These are phyloP conservation scores for Acipenser oxyrinchus DNA, from an alignment of 2,797 vertebrate species.

Conservation along the genomic window DNA sequence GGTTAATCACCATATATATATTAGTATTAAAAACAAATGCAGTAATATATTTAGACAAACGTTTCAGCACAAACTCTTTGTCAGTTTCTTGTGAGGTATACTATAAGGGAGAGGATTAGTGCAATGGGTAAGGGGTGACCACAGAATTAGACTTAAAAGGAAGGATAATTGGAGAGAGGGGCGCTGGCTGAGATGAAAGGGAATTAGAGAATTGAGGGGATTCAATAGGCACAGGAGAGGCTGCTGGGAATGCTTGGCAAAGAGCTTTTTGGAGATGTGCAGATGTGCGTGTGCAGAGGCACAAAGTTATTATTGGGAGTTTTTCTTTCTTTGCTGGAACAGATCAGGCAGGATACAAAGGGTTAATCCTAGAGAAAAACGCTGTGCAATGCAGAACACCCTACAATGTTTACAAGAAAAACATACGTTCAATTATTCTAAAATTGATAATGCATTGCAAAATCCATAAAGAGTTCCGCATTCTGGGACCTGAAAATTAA, in stretches of 20 bases:
- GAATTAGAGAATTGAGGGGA: background rate
- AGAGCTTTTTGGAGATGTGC: background rate
- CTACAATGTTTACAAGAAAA: too few species aligned
- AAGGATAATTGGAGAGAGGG: conserved; percentile 11
- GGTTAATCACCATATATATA: too few species aligned
- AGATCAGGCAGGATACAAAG: background rate
- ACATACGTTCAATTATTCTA: too few species aligned
- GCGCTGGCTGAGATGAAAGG: conserved; percentile 10
- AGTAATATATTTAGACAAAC: background rate
- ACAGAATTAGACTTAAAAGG: background rate
- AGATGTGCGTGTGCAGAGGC: conserved; percentile 6
- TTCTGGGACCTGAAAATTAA: too few species aligned
- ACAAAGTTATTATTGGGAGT: conserved; percentile 1
- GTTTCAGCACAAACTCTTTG: background rate
- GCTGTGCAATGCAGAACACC: background rate
- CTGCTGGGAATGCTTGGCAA: background rate
- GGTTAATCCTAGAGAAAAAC: background rate
- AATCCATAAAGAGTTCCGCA: too few species aligned
- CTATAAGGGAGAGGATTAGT: background rate
- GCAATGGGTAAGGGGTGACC: background rate
- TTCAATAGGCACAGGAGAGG: background rate
- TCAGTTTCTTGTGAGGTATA: background rate
- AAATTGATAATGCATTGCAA: too few species aligned
- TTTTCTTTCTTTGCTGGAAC: background rate
- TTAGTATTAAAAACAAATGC: too few species aligned